Evolutionary conservation across 2,888 invertebrate genomes (phyloP).

Genomic region (Sminthurinus aureus): DNA sequence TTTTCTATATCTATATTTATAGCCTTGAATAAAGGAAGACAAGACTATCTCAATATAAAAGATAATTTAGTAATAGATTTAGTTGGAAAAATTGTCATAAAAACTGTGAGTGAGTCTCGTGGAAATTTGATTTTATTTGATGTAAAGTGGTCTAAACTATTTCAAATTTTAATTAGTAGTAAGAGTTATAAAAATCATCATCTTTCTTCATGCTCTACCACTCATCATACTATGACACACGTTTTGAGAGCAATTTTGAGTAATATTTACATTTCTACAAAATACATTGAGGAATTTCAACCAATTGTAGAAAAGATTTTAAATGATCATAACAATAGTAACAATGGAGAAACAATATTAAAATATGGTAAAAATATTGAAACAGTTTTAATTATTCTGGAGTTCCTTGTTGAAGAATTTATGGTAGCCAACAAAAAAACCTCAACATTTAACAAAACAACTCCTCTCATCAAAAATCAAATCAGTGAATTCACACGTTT

Average conservation of each 20-base stretch:
- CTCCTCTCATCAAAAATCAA: constrained; percentile 47
- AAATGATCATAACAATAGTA: constrained; percentile 7
- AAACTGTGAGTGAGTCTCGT: constrained; percentile 44
- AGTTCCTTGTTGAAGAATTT: constrained; percentile 22
- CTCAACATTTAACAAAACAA: constrained; percentile 36
- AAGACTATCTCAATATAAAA: neutral
- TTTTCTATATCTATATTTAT: constrained; percentile 31
- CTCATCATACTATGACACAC: constrained; percentile 12
- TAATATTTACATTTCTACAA: constrained; percentile 55
- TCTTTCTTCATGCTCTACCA: constrained; percentile 32
- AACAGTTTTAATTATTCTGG: neutral
- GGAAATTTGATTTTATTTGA: constrained; percentile 55
- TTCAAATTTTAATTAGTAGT: constrained; percentile 18
- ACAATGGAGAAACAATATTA: no score
- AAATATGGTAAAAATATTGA: no score
- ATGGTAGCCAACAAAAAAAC: constrained; percentile 39
- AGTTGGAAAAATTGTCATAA: constrained; percentile 14
- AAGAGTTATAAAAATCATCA: neutral
- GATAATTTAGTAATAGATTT: constrained; percentile 5
- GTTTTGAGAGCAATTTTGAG: constrained; percentile 43
- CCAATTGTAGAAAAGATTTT: constrained; percentile 40
- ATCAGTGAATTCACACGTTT: constrained; percentile 47
- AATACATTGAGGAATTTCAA: constrained; percentile 50
- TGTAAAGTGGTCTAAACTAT: constrained; percentile 50
- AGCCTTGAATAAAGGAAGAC: neutral